Evolutionary conservation across 2,113 vertebrate genomes (phyloP).

Genomic region (Emydocephalus ijimae): DNA sequence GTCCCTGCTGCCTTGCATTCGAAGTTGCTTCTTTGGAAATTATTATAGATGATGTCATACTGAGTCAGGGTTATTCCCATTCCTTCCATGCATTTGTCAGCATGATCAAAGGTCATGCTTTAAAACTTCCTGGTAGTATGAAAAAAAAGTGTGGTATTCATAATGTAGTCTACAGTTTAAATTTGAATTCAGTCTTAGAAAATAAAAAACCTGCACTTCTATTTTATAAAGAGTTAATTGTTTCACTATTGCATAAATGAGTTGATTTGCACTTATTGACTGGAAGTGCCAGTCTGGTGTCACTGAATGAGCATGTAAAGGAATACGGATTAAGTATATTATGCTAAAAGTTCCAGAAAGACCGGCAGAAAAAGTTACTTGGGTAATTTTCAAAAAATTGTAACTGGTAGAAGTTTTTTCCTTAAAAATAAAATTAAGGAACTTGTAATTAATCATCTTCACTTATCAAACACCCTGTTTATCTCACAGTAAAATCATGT

Average conservation of each 20-base stretch:
- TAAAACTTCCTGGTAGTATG: slow-evolving; percentile 44
- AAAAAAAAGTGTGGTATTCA: background rate
- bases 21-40: slow-evolving; percentile 50
- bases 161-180: background rate
- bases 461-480: background rate
- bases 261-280: background rate
- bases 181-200: background rate
- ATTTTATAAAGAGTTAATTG: background rate
- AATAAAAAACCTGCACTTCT: background rate
- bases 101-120: background rate
- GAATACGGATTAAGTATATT: background rate
- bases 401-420: background rate
- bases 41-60: slow-evolving; percentile 42
- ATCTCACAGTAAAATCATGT: background rate
- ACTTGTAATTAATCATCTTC: background rate
- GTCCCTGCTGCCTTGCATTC: slow-evolving; percentile 43
- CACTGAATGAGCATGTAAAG: background rate
- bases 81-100: slow-evolving; percentile 30
- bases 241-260: background rate
- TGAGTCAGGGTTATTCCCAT: slow-evolving; percentile 55
- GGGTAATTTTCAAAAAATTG: background rate
- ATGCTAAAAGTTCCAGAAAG: background rate
- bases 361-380: background rate
- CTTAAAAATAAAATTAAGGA: background rate
- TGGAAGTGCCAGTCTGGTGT: background rate